Evolutionary conservation across 2,888 invertebrate species (phyloP).

Genomic region (Drosophila crucigera): DNA sequence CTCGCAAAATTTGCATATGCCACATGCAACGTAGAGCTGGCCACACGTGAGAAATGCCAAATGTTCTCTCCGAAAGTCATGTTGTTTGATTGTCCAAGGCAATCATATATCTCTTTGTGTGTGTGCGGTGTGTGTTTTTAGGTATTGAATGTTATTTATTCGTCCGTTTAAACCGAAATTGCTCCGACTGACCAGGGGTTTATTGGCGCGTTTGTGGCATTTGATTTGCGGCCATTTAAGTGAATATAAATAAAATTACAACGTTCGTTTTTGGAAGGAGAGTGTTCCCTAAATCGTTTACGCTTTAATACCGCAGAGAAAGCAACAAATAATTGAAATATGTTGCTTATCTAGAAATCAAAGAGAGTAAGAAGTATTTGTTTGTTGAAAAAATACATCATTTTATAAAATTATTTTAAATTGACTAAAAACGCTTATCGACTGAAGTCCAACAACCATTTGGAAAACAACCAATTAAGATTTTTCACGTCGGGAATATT

Average conservation of each 20-base stretch:
- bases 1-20: constrained; percentile 68
- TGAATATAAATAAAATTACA: constrained; percentile 2
- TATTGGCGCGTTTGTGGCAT: constrained; percentile 39
- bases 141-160: constrained; percentile 32
- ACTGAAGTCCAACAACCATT: not conserved
- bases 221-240: constrained; percentile 31
- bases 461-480: not conserved
- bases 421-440: not conserved
- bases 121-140: constrained; percentile 14
- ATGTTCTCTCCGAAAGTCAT: constrained; percentile 58
- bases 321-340: not conserved
- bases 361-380: not conserved
- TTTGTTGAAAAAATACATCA: not conserved
- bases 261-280: not conserved
- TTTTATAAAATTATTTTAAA: not conserved
- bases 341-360: not conserved
- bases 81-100: constrained; percentile 72
- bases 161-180: constrained; percentile 32
- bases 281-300: not conserved
- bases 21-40: constrained; percentile 38
- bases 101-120: constrained; percentile 31
- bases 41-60: constrained; percentile 66
- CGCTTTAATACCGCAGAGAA: not conserved
- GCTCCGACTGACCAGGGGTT: constrained; percentile 21
- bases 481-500: not conserved